Percentiles rank a stretch among this genome's conserved stretches.
phyloP scores from a whole-genome alignment of 2,113 vertebrate genomes.

The Malurus elegans region DNA sequence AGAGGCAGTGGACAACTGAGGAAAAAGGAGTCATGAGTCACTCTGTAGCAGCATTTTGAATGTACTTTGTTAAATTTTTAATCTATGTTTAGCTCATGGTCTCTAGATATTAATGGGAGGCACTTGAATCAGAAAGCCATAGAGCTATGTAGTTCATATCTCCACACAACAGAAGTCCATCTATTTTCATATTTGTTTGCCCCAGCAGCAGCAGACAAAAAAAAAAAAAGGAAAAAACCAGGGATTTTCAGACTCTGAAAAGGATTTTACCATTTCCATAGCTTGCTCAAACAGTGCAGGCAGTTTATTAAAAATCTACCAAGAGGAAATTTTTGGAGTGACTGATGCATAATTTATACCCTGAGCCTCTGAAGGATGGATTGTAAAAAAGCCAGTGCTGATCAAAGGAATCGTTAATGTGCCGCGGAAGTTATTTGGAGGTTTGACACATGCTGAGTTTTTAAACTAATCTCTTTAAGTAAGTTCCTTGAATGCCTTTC shows the following conservation, averaged over 20 bases:
- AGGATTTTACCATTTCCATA: background rate
- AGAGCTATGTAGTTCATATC: background rate
- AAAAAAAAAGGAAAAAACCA: background rate
- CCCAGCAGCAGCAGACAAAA: background rate
- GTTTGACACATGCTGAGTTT: conserved; percentile 49
- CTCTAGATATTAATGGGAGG: background rate
- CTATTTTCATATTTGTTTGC: background rate
- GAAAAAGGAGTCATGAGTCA: background rate
- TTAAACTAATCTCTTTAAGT: conserved; percentile 44
- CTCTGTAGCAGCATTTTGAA: background rate
- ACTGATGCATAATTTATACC: conserved; percentile 64
- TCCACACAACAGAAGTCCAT: background rate
- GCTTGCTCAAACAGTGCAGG: background rate
- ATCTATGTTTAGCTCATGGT: background rate
- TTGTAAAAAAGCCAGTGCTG: conserved; percentile 43
- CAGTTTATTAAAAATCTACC: conserved; percentile 50
- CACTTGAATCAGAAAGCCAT: background rate
- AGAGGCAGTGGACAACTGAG: background rate
- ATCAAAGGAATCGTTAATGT: conserved; percentile 67
- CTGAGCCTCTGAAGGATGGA: conserved; percentile 23
- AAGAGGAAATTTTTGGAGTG: conserved; percentile 51
- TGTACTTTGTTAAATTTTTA: background rate
- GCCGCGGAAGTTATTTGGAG: background rate
- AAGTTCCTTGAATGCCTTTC: conserved; percentile 25
- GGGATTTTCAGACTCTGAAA: background rate